Base-by-base conservation (phyloP, 2,888 invertebrate species). In the Empis livida region DNA sequence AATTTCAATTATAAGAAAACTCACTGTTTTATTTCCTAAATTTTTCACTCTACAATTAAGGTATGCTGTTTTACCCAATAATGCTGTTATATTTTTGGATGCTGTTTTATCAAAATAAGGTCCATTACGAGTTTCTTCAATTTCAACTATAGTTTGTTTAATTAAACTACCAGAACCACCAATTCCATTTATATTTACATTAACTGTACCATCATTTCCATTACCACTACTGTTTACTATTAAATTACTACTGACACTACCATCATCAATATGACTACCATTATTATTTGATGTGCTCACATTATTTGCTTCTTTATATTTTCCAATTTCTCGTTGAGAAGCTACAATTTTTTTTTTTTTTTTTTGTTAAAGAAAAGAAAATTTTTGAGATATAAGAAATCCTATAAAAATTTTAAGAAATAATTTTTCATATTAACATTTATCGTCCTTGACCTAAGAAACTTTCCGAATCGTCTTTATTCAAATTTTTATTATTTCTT, bases 31-130 rank as follows among this genome's bases (percentile, higher is more conserved):
- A 73, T 92, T 91, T 55, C 88, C 87, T 65, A 91, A 74, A 72
- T 90, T 90, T 73, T 89, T 89, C 54, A 91, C 89, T 52, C 88
- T 78, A 70, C 92, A 92, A 65, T 84, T 90, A 56, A 92, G 74
- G 64, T 89, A 90, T 43, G 91, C 90, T 35, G 90, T 91, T 70
- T 91, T 90, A 55, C 91, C 90, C 48, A 90, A 74, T 43, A 91
- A 73, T 1, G 90, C 90, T 27, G 91, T 91, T 53, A 79, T 73
- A 67, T 83, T 83, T 67, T 81, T 83, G 42, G 84, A 83, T 32
- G 79, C 79, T 47, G 76, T 72, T 59, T 79, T 75, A 66, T 87
- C 86, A 64, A 87, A 85, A 64, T 82, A 82, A 14, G 86, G 86
- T n/a, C 81, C 82, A 50, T 74, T 73, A 52, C 77, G 74, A 40